Conservation (phyloP, 1,140 invertebrate species). For the Copidosoma floridanum region DNA sequence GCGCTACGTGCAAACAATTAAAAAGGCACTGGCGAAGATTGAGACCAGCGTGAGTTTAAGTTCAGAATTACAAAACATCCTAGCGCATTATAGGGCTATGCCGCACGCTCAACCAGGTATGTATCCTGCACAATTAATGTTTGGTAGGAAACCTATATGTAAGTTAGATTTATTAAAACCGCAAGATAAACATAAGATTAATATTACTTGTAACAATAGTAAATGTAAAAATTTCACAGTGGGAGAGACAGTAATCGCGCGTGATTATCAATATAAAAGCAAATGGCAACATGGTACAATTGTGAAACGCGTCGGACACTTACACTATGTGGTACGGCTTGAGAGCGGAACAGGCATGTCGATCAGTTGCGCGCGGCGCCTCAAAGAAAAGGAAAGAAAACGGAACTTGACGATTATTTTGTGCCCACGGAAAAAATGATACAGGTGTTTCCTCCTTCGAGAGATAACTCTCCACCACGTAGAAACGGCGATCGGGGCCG, state of each 20-base stretch:
- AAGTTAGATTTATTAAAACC: slow-evolving; percentile 20
- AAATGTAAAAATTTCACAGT: background rate
- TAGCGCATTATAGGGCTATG: slow-evolving; percentile 26
- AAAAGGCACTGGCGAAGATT: slow-evolving; percentile 26
- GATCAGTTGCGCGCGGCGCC: background rate
- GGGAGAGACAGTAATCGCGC: background rate
- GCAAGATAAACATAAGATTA: background rate
- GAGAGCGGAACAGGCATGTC: background rate
- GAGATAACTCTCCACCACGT: no score
- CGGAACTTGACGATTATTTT: background rate
- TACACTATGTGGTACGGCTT: slow-evolving; percentile 1
- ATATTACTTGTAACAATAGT: background rate
- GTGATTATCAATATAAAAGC: background rate
- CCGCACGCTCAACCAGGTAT: slow-evolving; percentile 22
- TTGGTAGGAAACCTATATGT: slow-evolving; percentile 8
- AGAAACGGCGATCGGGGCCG: no score
- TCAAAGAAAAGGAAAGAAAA: background rate
- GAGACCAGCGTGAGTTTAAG: background rate
- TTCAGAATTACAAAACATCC: slow-evolving; percentile 22
- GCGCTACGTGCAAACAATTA: slow-evolving; percentile 28
- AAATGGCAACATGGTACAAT: slow-evolving; percentile 21
- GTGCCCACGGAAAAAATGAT: background rate
- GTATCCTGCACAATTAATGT: slow-evolving; percentile 17
- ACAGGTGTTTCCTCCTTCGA: no score
- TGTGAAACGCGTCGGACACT: background rate